A percentile compares a stretch with the other conserved stretches of the same genome.
Evolutionary conservation across 2,113 vertebrate genomes (phyloP).

Genomic region (Petrocephalus microphthalmus): DNA sequence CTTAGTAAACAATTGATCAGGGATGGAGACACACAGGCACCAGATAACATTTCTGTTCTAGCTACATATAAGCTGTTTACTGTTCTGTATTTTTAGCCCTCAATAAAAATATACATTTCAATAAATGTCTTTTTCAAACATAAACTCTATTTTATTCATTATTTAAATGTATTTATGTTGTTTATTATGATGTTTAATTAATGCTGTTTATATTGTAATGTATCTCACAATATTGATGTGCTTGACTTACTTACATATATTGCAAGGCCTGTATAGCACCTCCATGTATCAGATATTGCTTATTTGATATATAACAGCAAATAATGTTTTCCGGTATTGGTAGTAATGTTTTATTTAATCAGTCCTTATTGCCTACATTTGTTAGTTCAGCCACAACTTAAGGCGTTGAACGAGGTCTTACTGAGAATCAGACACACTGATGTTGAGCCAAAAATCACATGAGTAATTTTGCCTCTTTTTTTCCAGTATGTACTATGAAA

Average conservation of each 20-base stretch:
- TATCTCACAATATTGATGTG: not conserved
- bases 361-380: conserved; percentile 16
- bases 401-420: not conserved
- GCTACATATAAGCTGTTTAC: not conserved
- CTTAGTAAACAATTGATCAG: not conserved
- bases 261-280: not conserved
- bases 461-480: not conserved
- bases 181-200: not conserved
- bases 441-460: not conserved
- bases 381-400: conserved; percentile 12
- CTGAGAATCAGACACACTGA: not conserved
- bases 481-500: not conserved
- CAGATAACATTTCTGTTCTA: not conserved
- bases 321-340: conserved; percentile 2
- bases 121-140: not conserved
- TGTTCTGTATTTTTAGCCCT: not conserved
- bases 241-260: not conserved
- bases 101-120: not conserved
- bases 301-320: conserved; percentile 1
- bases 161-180: not conserved
- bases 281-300: not conserved
- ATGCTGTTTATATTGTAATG: not conserved
- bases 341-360: conserved; percentile 14
- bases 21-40: not conserved
- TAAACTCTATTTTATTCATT: not conserved